phyloP scores from a whole-genome alignment of 1,140 invertebrate genomes.

The Latrodectus geometricus region DNA sequence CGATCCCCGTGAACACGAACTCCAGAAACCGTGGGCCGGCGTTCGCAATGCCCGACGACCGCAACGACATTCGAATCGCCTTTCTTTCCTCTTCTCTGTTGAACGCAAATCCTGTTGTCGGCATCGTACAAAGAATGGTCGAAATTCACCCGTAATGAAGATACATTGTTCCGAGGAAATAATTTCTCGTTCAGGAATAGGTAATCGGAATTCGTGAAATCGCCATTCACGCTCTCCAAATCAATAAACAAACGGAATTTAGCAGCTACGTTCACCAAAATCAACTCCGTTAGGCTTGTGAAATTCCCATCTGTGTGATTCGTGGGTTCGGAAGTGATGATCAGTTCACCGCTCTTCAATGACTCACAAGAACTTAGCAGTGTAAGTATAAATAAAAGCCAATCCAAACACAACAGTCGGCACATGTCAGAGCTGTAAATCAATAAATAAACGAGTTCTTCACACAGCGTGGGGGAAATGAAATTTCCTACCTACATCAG shows the following conservation, averaged over 20 bases:
- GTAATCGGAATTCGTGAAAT: not conserved
- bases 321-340: not conserved
- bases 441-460: conserved; percentile 17
- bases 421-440: conserved; percentile 43
- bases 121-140: not conserved
- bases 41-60: conserved; percentile 8
- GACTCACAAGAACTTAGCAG: not conserved
- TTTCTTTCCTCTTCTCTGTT: not conserved
- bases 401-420: conserved; percentile 11
- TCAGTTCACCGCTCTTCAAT: not conserved
- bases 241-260: conserved; percentile 26
- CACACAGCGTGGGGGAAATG: conserved; percentile 27
- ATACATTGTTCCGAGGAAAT: not conserved
- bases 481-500: not conserved
- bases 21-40: not conserved
- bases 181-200: not conserved
- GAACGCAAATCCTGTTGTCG: not conserved
- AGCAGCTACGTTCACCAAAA: conserved; percentile 14
- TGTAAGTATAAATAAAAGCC: not conserved
- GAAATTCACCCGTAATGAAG: not conserved
- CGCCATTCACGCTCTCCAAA: not conserved
- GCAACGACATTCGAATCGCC: not conserved
- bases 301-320: not conserved
- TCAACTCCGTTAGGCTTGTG: not conserved
- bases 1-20: conserved; percentile 17